Conservation (phyloP, 2,113 vertebrate genomes). For the Alouatta palliata region DNA sequence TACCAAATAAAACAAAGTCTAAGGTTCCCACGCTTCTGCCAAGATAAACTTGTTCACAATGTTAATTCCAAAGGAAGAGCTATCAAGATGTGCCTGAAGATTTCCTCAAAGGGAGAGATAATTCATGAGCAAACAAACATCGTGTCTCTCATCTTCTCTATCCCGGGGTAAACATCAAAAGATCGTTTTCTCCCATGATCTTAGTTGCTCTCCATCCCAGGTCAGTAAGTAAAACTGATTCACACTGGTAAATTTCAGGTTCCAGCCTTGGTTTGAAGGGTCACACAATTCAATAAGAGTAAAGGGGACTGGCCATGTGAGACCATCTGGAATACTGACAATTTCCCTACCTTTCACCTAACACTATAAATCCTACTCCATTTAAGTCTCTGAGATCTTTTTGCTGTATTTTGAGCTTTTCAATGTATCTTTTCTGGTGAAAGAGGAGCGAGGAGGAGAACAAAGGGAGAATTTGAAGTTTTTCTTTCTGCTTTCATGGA, state of each 20-base stretch:
- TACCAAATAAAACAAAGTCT: conserved; percentile 34
- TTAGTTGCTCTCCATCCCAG: background rate
- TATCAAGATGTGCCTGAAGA: background rate
- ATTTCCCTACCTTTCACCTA: background rate
- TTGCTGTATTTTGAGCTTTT: background rate
- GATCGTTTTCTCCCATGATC: background rate
- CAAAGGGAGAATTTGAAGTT: background rate
- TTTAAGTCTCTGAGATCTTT: background rate
- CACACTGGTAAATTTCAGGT: background rate
- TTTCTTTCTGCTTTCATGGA: conserved; percentile 1
- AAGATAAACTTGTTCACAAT: conserved; percentile 37
- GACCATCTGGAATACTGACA: background rate
- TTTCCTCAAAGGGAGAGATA: background rate
- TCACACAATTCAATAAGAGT: background rate
- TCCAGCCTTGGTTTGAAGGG: background rate
- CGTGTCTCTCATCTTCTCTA: background rate
- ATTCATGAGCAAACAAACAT: background rate
- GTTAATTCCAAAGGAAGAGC: background rate
- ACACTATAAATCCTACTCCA: background rate
- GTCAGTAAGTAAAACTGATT: background rate
- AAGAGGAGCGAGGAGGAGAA: rapidly evolving
- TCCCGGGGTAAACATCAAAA: background rate
- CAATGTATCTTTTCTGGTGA: background rate
- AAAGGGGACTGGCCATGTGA: background rate
- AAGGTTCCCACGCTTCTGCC: background rate